These are phyloP conservation scores for Vicugna pacos DNA, from an alignment of 2,113 vertebrate genomes.

Conservation along the genomic window DNA sequence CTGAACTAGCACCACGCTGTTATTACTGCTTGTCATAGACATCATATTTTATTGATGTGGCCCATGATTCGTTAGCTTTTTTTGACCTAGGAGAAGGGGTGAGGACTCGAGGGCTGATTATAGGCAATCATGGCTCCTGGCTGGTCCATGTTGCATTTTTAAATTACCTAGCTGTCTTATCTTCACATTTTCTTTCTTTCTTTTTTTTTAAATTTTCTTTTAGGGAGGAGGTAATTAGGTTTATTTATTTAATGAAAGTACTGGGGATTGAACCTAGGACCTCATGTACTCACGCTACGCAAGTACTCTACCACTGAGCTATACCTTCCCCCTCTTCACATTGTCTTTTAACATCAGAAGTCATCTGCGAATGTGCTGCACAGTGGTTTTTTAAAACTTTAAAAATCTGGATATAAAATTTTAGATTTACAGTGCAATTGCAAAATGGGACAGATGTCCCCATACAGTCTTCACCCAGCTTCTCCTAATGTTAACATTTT, in stretches of 20 bases:
- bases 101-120: background rate
- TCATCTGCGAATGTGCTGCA: background rate
- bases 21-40: background rate
- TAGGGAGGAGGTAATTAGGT: no score
- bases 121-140: background rate
- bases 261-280: no score
- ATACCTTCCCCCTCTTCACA: no score
- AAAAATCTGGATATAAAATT: background rate
- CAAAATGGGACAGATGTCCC: background rate
- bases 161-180: background rate
- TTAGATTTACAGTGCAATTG: background rate
- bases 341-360: background rate
- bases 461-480: background rate
- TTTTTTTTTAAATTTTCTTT: no score
- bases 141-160: background rate
- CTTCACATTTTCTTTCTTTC: background rate
- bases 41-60: background rate
- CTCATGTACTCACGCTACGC: no score
- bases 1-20: background rate
- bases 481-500: background rate
- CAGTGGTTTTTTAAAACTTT: background rate
- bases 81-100: background rate
- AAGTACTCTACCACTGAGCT: no score
- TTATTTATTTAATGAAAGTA: no score
- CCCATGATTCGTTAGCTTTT: background rate